phyloP scores from a whole-genome alignment of 2,797 vertebrate genomes.

The Alectoris magna region DNA sequence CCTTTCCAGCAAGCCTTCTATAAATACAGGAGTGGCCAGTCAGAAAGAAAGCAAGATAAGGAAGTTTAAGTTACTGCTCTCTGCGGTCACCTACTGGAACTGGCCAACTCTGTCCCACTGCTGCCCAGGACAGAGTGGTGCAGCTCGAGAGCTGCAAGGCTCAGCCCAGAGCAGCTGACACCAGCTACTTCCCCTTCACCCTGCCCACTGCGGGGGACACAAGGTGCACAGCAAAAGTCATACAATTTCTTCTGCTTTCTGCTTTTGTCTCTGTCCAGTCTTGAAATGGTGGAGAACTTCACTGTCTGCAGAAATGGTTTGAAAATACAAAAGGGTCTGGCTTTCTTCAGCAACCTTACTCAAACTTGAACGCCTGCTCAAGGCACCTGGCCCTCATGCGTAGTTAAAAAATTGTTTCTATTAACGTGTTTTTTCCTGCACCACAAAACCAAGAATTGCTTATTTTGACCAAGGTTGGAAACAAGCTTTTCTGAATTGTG shows the following conservation, averaged over 20 bases:
- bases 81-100: not conserved
- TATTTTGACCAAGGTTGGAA: not conserved
- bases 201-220: fast-evolving
- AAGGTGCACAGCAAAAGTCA: not conserved
- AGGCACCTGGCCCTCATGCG: not conserved
- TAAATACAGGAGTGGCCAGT: constrained; percentile 7
- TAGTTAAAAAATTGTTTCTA: not conserved
- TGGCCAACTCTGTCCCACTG: not conserved
- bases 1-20: constrained; percentile 10
- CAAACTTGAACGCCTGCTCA: not conserved
- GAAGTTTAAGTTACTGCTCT: not conserved
- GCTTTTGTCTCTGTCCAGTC: not conserved
- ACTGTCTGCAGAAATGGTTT: not conserved
- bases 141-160: fast-evolving
- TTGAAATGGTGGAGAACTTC: not conserved
- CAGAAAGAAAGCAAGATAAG: constrained; percentile 37
- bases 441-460: not conserved
- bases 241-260: not conserved
- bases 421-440: not conserved
- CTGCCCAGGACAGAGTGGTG: not conserved
- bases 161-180: fast-evolving
- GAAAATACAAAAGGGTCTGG: not conserved
- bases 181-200: too few relatives aligned
- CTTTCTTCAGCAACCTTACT: not conserved
- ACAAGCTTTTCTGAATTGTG: not conserved